Evolutionary conservation across 1,140 invertebrate species (phyloP), one percentile per base, ranked within the genome.

Genomic region (Sminthurides bifidus): DNA sequence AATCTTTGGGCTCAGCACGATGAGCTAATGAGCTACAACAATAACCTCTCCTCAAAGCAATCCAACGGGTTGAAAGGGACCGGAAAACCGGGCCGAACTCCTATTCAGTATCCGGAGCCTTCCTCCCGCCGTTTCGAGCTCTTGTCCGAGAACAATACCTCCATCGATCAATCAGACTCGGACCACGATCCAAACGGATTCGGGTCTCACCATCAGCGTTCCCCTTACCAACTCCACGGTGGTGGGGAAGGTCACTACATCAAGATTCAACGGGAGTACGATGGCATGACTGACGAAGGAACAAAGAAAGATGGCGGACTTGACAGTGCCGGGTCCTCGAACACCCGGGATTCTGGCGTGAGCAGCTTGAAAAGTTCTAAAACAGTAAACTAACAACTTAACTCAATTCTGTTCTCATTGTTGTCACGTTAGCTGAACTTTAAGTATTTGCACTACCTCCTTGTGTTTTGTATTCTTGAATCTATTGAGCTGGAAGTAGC

Each of bases 321-420:
- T 21, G 54, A 52, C 21, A 57, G 50, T 38, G 53, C 58, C 17
- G 49, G 54, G 12, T 57, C 60, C 24, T 35, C 52, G 14, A 43
- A 37, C 35, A 49, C 52, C 14, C 26, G 60, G 23, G 60, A 61
- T 45, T 54, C 57, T 33, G 58, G 60, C 5, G 56, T 58, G 29
- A 56, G 52, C 41, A 53, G 49, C 40, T 24, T 53, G 35, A 53
- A 53, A 31, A 53, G 51, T 31, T 53, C 51, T 26, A 48, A 48
- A 48, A 48, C 44, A 48, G 44, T 48, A 48, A 48, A 27, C 27
- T 29, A 31, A 33, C 24, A 33, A 31, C 35, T 49, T 49, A 27
- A 10, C 8, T 49, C 35, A 21, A 33, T 17, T 49, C 4, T 49
- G 46, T 49, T 4, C 21, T 3, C 29, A 21, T 46, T 29, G 21